Conservation (phyloP, 2,113 vertebrate genomes). For the Ophthalmolycus amberensis region DNA sequence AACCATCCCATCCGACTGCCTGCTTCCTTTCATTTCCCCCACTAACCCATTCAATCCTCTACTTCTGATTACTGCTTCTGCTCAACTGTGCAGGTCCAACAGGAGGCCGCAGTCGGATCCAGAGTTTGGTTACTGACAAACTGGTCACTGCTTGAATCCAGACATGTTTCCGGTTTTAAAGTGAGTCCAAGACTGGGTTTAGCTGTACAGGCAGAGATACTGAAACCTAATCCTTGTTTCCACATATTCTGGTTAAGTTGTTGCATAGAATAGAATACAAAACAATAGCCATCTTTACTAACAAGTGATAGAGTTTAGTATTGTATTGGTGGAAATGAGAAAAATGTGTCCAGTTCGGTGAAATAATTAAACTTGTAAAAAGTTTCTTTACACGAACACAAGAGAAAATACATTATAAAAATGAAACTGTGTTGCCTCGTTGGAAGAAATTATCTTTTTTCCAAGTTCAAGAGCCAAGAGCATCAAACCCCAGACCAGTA, state of each 20-base stretch:
- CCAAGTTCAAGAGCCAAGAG: background rate
- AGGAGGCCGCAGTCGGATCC: too few species aligned
- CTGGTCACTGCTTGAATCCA: background rate
- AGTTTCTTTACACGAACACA: background rate
- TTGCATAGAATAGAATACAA: background rate
- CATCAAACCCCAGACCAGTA: slow-evolving; percentile 1
- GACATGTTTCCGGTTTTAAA: background rate
- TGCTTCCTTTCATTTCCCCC: background rate
- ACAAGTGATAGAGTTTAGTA: background rate
- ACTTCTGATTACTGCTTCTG: background rate
- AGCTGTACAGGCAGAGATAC: background rate
- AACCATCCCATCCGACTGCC: background rate
- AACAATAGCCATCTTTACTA: background rate
- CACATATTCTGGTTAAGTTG: background rate
- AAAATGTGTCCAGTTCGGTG: background rate
- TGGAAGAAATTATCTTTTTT: background rate
- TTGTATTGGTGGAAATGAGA: background rate
- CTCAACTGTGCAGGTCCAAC: background rate
- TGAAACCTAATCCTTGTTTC: background rate
- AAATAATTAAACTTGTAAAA: background rate
- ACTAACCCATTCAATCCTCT: background rate
- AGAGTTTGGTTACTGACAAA: background rate
- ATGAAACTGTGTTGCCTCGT: background rate
- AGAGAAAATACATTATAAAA: background rate
- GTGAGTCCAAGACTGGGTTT: background rate